A percentile compares a stretch with the other conserved stretches of the same genome.
Evolutionary conservation across 2,888 invertebrate species (phyloP).

Genomic region (Drosophila tanythrix): DNA sequence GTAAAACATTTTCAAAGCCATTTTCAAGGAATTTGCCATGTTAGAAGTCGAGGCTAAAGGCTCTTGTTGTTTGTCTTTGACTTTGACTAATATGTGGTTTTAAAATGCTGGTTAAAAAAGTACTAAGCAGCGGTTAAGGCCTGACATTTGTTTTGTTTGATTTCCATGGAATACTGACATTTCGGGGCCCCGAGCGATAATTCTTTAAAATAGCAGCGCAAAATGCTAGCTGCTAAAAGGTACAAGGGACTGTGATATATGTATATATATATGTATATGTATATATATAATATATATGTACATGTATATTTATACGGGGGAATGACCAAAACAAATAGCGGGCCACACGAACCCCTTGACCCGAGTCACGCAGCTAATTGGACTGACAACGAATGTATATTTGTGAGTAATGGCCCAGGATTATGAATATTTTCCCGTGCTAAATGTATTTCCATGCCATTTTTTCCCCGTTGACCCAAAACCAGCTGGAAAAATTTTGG

Average conservation of each 20-base stretch:
- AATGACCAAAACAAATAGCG: conserved; percentile 76
- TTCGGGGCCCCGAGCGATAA: conserved; percentile 62
- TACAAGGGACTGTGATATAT: conserved; percentile 33
- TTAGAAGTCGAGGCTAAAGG: neutral
- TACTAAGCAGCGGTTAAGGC: conserved; percentile 23
- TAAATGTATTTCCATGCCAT: conserved; percentile 57
- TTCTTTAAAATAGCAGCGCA: conserved; percentile 75
- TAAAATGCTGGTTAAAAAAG: conserved; percentile 13
- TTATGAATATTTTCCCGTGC: conserved; percentile 68
- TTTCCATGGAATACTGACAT: conserved; percentile 60
- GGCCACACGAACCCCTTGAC: conserved; percentile 71
- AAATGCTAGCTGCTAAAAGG: conserved; percentile 57
- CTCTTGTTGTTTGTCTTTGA: neutral
- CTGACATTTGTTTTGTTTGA: conserved; percentile 75
- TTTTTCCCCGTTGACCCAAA: conserved; percentile 21
- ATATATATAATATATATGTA: neutral
- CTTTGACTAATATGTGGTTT: conserved; percentile 36
- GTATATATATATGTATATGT: neutral
- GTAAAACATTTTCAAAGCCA: neutral
- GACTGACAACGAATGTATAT: conserved; percentile 76
- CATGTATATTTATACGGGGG: neutral
- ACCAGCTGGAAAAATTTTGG: conserved; percentile 25
- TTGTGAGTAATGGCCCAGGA: conserved; percentile 75
- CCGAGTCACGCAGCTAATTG: conserved; percentile 80
- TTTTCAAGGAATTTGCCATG: neutral